A percentile compares a stretch with the other conserved stretches of the same genome.
These are phyloP conservation scores for Latrodectus elegans DNA, from an alignment of 2,888 invertebrate species.

Conservation along the genomic window DNA sequence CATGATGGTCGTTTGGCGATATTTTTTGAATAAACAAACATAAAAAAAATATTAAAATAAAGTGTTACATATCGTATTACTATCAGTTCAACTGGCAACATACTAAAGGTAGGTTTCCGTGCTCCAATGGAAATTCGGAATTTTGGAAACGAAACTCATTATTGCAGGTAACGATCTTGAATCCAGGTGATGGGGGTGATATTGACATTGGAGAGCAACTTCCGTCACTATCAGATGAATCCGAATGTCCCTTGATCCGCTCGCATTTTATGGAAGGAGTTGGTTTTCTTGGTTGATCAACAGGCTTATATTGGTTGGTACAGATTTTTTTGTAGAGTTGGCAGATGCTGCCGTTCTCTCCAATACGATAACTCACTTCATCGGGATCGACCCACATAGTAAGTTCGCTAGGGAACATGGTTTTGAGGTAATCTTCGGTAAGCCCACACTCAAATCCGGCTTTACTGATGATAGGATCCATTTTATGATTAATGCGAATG, in stretches of 20 bases:
- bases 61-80: neutral
- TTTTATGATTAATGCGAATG: conserved; percentile 83
- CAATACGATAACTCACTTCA: conserved; percentile 82
- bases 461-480: conserved; percentile 82
- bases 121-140: conserved; percentile 48
- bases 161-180: conserved; percentile 47
- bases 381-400: conserved; percentile 86
- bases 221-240: conserved; percentile 6
- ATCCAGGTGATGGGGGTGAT: conserved; percentile 45
- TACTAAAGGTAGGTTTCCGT: conserved; percentile 47
- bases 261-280: neutral
- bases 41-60: conserved; percentile 17
- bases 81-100: conserved; percentile 59
- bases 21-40: too few species aligned
- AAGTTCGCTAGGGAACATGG: conserved; percentile 81
- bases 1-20: conserved; percentile 59
- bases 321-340: conserved; percentile 77
- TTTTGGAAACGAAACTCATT: conserved; percentile 29
- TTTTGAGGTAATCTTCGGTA: conserved; percentile 78
- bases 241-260: conserved; percentile 9
- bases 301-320: neutral
- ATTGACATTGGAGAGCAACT: conserved; percentile 38
- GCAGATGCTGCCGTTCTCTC: conserved; percentile 81
- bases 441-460: conserved; percentile 82
- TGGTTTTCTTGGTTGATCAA: neutral